These are phyloP conservation scores for Stratiolaelaps scimitus DNA, from an alignment of 1,140 invertebrate species.

Conservation along the genomic window DNA sequence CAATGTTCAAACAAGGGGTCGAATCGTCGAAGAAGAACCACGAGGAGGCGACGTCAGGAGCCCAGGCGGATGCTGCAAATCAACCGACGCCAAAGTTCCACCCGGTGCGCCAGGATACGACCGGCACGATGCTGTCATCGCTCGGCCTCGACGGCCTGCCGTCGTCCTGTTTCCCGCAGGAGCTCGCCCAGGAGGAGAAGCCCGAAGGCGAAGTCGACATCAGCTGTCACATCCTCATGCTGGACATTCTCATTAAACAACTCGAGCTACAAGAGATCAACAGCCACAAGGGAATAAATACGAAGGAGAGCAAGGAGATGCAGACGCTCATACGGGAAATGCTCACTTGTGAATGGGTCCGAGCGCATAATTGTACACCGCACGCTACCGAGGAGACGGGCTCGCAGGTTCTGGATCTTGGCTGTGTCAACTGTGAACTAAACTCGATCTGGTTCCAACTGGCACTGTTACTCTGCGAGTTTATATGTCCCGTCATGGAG, in stretches of 20 bases:
- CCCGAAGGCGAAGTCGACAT: slow-evolving; percentile 46
- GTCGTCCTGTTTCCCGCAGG: slow-evolving; percentile 19
- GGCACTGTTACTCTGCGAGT: slow-evolving; percentile 39
- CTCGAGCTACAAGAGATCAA: slow-evolving; percentile 86
- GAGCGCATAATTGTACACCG: slow-evolving; percentile 54
- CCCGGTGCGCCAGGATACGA: slow-evolving; percentile 25
- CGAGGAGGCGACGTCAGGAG: neutral
- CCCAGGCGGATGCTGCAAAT: neutral
- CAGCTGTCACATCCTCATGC: slow-evolving; percentile 87
- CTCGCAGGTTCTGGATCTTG: slow-evolving; percentile 44
- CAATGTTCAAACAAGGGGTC: slow-evolving; percentile 73
- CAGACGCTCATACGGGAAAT: slow-evolving; percentile 61
- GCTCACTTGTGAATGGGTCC: slow-evolving; percentile 60
- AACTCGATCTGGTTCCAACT: slow-evolving; percentile 80
- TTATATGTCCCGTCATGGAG: slow-evolving; percentile 46
- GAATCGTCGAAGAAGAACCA: slow-evolving; percentile 37
- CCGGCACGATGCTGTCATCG: slow-evolving; percentile 11
- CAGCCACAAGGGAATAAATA: slow-evolving; percentile 63
- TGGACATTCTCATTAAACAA: slow-evolving; percentile 89
- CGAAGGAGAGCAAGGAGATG: slow-evolving; percentile 58
- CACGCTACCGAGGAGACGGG: slow-evolving; percentile 38
- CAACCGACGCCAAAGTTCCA: slow-evolving; percentile 27
- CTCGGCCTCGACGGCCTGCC: slow-evolving; percentile 20
- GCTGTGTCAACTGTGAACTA: slow-evolving; percentile 77
- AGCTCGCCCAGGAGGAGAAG: slow-evolving; percentile 29